Percentiles rank a stretch among this genome's conserved stretches.
These are phyloP conservation scores for Gracilinanus agilis DNA, from an alignment of 2,113 vertebrate species.

Conservation along the genomic window DNA sequence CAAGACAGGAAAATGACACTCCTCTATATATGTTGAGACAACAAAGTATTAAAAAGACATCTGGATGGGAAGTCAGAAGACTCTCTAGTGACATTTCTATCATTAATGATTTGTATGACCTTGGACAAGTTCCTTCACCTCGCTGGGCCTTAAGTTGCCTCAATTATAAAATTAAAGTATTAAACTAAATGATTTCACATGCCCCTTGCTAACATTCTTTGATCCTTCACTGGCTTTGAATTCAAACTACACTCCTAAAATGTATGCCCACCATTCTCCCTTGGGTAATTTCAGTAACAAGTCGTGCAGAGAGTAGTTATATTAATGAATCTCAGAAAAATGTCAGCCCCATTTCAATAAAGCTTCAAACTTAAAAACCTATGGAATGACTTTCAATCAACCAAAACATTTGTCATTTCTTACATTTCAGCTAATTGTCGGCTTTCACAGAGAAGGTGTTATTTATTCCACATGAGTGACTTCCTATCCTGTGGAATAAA, in stretches of 20 bases:
- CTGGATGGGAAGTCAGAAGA: neutral
- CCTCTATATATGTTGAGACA: neutral
- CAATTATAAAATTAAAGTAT: neutral
- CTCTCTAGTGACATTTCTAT: neutral
- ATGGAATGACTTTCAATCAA: slow-evolving; percentile 74
- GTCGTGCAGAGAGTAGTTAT: neutral
- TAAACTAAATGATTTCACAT: neutral
- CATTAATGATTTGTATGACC: neutral
- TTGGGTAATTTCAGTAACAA: slow-evolving; percentile 32
- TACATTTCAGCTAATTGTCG: slow-evolving; percentile 82
- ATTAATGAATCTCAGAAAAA: slow-evolving; percentile 42
- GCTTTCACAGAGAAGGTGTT: slow-evolving; percentile 78
- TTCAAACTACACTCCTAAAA: slow-evolving; percentile 17
- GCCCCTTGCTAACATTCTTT: slow-evolving; percentile 3
- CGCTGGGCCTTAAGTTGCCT: neutral
- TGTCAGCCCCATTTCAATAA: slow-evolving; percentile 62
- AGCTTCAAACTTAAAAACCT: slow-evolving; percentile 66
- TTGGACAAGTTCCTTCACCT: neutral
- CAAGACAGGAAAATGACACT: neutral
- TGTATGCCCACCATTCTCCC: slow-evolving; percentile 5
- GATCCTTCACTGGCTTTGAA: slow-evolving; percentile 7
- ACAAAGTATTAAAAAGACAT: neutral
- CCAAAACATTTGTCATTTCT: slow-evolving; percentile 79
- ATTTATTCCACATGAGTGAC: slow-evolving; percentile 82
- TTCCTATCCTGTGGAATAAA: slow-evolving; percentile 80